Evolutionary conservation across 2,113 vertebrate species (phyloP).

Genomic region (Budorcas taxicolor): DNA sequence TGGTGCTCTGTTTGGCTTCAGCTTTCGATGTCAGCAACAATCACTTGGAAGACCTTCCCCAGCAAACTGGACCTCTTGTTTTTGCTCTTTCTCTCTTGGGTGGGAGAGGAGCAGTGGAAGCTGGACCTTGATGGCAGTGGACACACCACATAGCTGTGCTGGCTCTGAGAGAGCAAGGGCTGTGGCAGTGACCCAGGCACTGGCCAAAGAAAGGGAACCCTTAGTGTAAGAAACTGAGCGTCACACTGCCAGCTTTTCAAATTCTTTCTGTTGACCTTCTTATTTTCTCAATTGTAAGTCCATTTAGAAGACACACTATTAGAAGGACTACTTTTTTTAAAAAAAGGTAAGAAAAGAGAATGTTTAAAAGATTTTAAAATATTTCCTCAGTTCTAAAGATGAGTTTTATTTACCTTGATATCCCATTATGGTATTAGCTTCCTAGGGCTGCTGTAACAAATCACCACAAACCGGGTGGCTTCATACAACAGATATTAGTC

Average conservation of each 20-base stretch:
- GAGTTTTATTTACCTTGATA: not conserved
- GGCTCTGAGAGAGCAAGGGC: accelerated
- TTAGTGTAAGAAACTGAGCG: not conserved
- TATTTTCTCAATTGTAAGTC: not conserved
- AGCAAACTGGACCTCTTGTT: not conserved
- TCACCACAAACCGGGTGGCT: not conserved
- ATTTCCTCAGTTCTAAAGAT: not conserved
- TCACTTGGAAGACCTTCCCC: not conserved
- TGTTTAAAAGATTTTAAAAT: not conserved
- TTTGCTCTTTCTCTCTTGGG: not conserved
- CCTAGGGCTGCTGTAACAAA: not conserved
- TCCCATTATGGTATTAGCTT: not conserved
- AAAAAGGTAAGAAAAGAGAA: not conserved
- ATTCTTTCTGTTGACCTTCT: not conserved
- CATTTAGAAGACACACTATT: not conserved
- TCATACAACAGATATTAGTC: not conserved
- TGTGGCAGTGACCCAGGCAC: accelerated
- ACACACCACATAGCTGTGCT: not conserved
- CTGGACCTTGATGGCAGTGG: accelerated
- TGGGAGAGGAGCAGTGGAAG: not conserved
- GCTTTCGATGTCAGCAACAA: not conserved
- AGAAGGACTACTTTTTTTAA: not conserved
- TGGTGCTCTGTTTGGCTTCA: not conserved
- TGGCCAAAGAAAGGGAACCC: not conserved
- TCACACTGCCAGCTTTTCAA: not conserved